phyloP scores from a whole-genome alignment of 53 echinoderm and acorn worm species.

The Glandiceps talaboti region DNA sequence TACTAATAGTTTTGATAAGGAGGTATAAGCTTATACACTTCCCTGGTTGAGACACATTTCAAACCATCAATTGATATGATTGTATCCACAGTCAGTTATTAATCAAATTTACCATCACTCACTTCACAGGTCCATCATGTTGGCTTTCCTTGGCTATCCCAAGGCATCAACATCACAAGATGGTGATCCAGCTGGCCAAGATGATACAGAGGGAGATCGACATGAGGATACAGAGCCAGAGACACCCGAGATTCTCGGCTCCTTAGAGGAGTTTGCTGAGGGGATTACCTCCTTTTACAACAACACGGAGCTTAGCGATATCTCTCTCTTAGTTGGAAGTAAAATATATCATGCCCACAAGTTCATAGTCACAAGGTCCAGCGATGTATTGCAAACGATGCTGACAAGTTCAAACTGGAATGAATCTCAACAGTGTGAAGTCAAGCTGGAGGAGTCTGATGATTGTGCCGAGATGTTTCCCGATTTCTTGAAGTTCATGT shows the following conservation, averaged over 20 bases:
- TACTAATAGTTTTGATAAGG: no score
- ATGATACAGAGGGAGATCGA: no score
- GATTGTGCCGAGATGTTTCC: constrained; percentile 22
- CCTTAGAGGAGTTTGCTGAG: constrained; percentile 17
- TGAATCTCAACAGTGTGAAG: constrained; percentile 25
- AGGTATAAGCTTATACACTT: no score
- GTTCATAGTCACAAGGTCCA: constrained; percentile 33
- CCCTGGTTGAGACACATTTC: no score
- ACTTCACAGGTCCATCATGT: no score
- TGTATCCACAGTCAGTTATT: no score
- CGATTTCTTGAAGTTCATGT: constrained; percentile 29
- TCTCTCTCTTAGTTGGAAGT: constrained; percentile 28
- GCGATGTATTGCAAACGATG: constrained; percentile 45
- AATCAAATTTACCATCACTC: no score
- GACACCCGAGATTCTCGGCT: constrained; percentile 16
- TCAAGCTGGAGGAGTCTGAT: constrained; percentile 21
- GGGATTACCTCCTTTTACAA: constrained; percentile 26
- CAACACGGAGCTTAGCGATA: constrained; percentile 40
- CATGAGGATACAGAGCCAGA: no score
- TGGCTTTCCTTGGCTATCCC: no score
- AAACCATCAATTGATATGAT: no score
- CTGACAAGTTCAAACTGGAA: constrained; percentile 26
- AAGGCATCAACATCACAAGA: no score
- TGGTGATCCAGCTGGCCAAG: no score
- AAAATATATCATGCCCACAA: constrained; percentile 30